A percentile compares a stretch with the other conserved stretches of the same genome.
Conservation (phyloP, 2,113 vertebrate genomes). For the Mus spicilegus region DNA sequence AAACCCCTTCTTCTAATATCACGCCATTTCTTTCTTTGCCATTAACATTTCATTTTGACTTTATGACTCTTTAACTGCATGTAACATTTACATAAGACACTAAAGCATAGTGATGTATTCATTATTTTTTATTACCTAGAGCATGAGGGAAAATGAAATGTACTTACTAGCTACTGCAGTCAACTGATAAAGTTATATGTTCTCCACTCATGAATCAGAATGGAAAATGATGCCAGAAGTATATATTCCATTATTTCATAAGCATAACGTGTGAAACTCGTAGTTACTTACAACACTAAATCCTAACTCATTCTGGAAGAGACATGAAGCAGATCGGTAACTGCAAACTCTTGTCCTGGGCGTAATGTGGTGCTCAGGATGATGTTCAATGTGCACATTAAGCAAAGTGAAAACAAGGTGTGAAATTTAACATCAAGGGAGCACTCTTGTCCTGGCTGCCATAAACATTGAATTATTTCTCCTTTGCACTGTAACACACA, state of each 20-base stretch:
- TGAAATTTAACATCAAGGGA: conserved; percentile 60
- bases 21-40: conserved; percentile 60
- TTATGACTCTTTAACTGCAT: conserved; percentile 79
- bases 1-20: conserved; percentile 34
- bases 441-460: background rate
- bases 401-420: conserved; percentile 67
- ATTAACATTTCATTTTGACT: conserved; percentile 81
- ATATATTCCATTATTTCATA: conserved; percentile 72
- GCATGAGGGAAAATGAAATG: conserved; percentile 79
- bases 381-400: conserved; percentile 65
- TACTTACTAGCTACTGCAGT: conserved; percentile 71
- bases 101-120: conserved; percentile 78
- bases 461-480: conserved; percentile 41
- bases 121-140: conserved; percentile 81
- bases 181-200: conserved; percentile 77
- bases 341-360: conserved; percentile 56
- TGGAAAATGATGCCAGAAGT: conserved; percentile 53
- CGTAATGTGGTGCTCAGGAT: conserved; percentile 65
- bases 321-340: conserved; percentile 24
- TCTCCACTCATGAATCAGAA: conserved; percentile 63
- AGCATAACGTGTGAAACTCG: conserved; percentile 60
- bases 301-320: conserved; percentile 54
- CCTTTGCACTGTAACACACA: background rate
- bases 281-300: conserved; percentile 74
- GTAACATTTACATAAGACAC: conserved; percentile 81